Base-by-base conservation (phyloP, 2,888 invertebrate genomes). In the Amphipoea lucens region DNA sequence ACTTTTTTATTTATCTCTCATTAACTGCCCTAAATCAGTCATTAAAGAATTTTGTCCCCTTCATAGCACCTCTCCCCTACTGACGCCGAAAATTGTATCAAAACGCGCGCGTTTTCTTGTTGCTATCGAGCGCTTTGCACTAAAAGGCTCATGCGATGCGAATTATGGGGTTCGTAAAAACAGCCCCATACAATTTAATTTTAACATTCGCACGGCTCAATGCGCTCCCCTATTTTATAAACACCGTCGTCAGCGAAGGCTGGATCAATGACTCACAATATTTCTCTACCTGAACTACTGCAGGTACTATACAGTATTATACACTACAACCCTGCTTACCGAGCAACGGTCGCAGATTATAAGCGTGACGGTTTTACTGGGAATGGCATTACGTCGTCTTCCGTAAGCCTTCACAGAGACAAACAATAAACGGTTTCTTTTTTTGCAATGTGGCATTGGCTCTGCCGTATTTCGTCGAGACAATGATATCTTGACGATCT, bases 401-500 rank as follows among this genome's bases (percentile, higher is more conserved):
- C 20, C 17, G 57, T 63, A 66, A 69, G 36, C 20, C n/a, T 63
- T 63, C 40, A 40, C 29, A 54, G 7, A 69, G 17, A 54, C 51
- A 23, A 54, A 74, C 71, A 71, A 71, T 51, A 72, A 78, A 65
- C 29, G 40, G 42, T 76, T 45, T 67, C 20, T n/a, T 71, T 48
- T 48, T 84, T 62, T 70, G 51, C 42, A 73, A 57, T 40, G 5
- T 65, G 48, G 20, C 60, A 69, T 78, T 79, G 57, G 66, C 1
- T 45, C 20, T 23, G 9, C 42, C 23, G 29, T 72, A 69, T 79
- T 84, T 80, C n/a, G 62, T n/a, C 17, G 57, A 74, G 2, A 85
- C 85, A 84, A 83, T 84, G 66, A 36, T 83, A 81, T 83, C 85
- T 73, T 66, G n/a, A 51, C 9, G 40, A 83, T 83, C 83, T 85